Evolutionary conservation across 2,888 invertebrate genomes (phyloP).

Genomic region (Xestia rhomboidea): DNA sequence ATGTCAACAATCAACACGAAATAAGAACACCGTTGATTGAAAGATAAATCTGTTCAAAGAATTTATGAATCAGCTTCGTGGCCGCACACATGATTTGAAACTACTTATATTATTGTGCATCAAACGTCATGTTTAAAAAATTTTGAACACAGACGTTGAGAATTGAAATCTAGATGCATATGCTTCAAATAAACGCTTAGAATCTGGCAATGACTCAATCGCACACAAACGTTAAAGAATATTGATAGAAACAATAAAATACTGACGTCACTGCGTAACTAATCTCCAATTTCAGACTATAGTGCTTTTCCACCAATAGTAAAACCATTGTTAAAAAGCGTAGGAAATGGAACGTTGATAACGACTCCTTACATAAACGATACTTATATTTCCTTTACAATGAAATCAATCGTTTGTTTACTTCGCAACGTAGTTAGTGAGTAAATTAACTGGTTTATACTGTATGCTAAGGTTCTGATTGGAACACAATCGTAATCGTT

Average conservation of each 20-base stretch:
- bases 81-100: background rate
- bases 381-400: conserved; percentile 56
- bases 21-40: conserved; percentile 34
- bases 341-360: conserved; percentile 70
- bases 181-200: conserved; percentile 23
- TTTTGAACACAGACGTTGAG: background rate
- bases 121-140: conserved; percentile 5
- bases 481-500: conserved; percentile 31
- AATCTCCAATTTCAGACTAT: conserved; percentile 69
- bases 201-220: conserved; percentile 30
- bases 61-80: conserved; percentile 20
- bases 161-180: conserved; percentile 2
- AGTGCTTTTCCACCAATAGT: conserved; percentile 70
- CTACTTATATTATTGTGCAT: conserved; percentile 11
- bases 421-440: conserved; percentile 41
- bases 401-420: conserved; percentile 55
- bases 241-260: conserved; percentile 64
- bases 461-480: conserved; percentile 42
- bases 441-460: conserved; percentile 55
- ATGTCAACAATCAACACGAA: conserved; percentile 35
- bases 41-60: conserved; percentile 27
- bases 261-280: conserved; percentile 66
- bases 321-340: conserved; percentile 68
- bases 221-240: conserved; percentile 53
- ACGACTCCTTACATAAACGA: conserved; percentile 63